These are phyloP conservation scores for Palythoa grandis DNA, from an alignment of 92 coral and sea anemone genomes.

Conservation along the genomic window DNA sequence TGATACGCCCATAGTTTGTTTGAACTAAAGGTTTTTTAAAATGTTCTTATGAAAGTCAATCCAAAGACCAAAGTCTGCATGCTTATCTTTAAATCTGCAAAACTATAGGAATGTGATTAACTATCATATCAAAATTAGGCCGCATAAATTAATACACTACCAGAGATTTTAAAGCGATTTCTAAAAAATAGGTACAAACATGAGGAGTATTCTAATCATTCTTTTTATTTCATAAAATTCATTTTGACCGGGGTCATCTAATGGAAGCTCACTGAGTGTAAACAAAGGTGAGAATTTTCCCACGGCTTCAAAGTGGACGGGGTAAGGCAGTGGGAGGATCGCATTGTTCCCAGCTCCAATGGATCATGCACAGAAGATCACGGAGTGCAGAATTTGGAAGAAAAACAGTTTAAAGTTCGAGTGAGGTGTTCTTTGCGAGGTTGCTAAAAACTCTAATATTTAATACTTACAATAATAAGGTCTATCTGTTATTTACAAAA, in stretches of 20 bases:
- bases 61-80: neutral
- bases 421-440: no score
- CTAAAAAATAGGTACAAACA: neutral
- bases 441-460: no score
- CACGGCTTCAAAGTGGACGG: neutral
- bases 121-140: neutral
- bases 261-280: neutral
- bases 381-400: neutral
- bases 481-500: neutral
- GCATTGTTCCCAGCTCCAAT: neutral
- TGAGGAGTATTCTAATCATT: neutral
- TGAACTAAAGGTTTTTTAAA: neutral
- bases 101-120: neutral
- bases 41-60: neutral
- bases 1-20: neutral
- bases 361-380: neutral
- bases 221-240: no score
- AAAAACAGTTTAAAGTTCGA: no score
- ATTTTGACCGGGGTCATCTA: neutral
- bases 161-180: neutral
- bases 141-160: neutral
- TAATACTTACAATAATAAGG: no score
- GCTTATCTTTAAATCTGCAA: neutral
- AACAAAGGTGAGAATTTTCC: slow-evolving; percentile 2
- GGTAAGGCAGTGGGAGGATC: neutral